Percentiles rank a stretch among this genome's conserved stretches.
phyloP scores from a whole-genome alignment of 2,888 invertebrate genomes.

The Lasiommata megera region DNA sequence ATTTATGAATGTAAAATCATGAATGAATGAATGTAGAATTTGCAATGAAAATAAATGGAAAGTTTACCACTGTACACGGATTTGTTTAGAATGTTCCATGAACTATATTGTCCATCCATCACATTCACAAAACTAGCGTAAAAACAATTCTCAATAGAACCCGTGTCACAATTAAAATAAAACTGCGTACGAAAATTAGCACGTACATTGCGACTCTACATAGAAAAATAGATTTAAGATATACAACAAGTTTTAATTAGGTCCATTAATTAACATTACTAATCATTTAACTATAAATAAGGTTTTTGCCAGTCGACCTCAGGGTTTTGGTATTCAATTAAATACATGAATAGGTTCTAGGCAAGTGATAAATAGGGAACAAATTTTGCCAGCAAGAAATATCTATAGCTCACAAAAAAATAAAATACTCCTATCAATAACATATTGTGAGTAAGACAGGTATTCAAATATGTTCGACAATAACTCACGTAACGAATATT shows the following conservation, averaged over 20 bases:
- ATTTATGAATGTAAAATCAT: too few species aligned
- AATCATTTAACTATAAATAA: not conserved
- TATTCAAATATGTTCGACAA: not conserved
- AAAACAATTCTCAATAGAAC: not conserved
- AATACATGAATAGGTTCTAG: not conserved
- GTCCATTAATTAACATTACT: slow-evolving; percentile 2
- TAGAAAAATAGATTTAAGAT: slow-evolving; percentile 16
- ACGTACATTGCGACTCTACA: not conserved
- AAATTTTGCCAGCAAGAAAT: not conserved
- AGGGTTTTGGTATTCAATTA: not conserved
- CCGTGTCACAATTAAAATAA: not conserved
- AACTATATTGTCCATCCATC: too few species aligned
- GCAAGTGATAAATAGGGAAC: not conserved
- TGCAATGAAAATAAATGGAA: too few species aligned
- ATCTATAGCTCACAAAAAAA: not conserved
- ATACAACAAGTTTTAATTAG: slow-evolving; percentile 9
- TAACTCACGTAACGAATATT: slow-evolving; percentile 6
- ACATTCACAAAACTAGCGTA: too few species aligned
- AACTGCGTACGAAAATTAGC: not conserved
- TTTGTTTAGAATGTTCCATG: too few species aligned
- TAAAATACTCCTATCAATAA: not conserved
- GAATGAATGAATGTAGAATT: too few species aligned
- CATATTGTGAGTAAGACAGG: not conserved
- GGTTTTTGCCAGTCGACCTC: not conserved
- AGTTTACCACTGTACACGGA: too few species aligned